Evolutionary conservation across 2,888 invertebrate genomes (phyloP).

Genomic region (Capitulum mitella): DNA sequence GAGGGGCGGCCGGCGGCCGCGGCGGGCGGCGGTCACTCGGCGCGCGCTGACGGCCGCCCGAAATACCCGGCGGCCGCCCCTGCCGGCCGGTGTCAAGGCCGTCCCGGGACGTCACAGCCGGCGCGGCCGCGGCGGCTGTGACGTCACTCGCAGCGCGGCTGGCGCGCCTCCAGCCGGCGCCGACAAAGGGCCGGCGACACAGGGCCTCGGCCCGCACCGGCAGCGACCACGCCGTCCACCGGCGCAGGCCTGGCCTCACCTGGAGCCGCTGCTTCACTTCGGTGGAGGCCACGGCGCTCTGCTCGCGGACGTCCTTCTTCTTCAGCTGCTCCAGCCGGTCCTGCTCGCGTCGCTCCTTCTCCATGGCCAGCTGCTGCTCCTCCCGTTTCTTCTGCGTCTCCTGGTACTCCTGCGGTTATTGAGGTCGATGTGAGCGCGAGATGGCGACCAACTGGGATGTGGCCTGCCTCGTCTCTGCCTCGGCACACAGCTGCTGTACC

Average conservation of each 20-base stretch:
- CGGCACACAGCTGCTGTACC: too few species aligned
- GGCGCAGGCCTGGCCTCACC: slow-evolving; percentile 41
- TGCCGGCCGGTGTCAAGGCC: neutral
- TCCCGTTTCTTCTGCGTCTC: slow-evolving; percentile 68
- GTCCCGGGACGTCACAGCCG: neutral
- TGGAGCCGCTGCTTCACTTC: slow-evolving; percentile 94
- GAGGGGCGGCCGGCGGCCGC: too few species aligned
- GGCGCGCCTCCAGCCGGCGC: neutral
- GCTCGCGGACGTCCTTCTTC: slow-evolving; percentile 90
- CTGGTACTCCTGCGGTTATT: slow-evolving; percentile 76
- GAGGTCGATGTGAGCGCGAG: too few species aligned
- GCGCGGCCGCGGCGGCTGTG: neutral
- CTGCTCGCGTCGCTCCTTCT: slow-evolving; percentile 52
- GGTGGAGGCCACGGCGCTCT: slow-evolving; percentile 90
- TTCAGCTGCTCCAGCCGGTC: slow-evolving; percentile 63
- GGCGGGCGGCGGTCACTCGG: too few species aligned
- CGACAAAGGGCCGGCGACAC: neutral
- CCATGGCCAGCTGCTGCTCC: slow-evolving; percentile 59
- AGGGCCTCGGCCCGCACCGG: neutral
- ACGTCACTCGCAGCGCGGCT: neutral
- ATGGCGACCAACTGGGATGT: too few species aligned
- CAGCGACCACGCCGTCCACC: neutral
- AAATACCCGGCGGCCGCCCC: neutral
- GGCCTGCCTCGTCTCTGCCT: too few species aligned
- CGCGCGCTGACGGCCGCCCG: too few species aligned